Evolutionary conservation across 2,113 vertebrate genomes (phyloP).

Genomic region (Peromyscus leucopus): DNA sequence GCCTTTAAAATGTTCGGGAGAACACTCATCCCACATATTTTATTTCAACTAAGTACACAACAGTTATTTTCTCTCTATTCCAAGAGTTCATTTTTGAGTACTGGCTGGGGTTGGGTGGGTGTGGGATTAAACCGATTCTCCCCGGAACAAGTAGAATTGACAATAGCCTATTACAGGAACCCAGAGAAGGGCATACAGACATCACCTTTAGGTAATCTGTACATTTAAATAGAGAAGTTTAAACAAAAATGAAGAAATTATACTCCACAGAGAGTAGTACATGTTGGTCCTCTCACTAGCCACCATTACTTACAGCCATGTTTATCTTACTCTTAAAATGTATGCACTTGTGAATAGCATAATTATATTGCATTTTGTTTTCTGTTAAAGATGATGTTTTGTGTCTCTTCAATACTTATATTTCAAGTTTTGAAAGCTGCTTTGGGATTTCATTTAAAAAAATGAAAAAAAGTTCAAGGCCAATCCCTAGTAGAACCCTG

Average conservation of each 20-base stretch:
- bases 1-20: background rate
- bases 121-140: background rate
- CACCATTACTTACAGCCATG: background rate
- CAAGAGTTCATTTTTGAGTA: background rate
- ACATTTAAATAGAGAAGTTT: background rate
- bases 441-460: conserved; percentile 26
- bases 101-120: no score
- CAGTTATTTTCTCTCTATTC: background rate
- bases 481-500: background rate
- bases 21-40: background rate
- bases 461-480: background rate
- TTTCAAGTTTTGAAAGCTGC: background rate
- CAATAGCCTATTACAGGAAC: background rate
- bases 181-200: background rate
- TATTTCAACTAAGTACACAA: background rate
- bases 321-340: conserved; percentile 7
- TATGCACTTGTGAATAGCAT: background rate
- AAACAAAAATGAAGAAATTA: background rate
- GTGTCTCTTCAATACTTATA: background rate
- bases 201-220: background rate
- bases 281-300: background rate
- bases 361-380: conserved; percentile 12
- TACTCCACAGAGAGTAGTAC: background rate
- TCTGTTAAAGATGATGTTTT: conserved; percentile 37
- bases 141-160: background rate